Conservation (phyloP, 2,797 vertebrate genomes). For the Echiichthys vipera region DNA sequence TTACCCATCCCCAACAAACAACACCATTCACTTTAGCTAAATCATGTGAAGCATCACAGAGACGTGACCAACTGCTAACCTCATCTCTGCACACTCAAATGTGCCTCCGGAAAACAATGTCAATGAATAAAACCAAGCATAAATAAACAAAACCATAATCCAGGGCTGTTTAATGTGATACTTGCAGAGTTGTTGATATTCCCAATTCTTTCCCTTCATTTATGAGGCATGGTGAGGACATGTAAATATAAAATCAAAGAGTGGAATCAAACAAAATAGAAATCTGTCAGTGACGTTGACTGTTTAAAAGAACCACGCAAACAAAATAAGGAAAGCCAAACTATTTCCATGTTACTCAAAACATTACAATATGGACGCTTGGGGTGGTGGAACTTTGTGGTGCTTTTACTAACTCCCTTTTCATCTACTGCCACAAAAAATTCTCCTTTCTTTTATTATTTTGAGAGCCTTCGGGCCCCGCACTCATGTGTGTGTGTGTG, state of each 20-base stretch:
- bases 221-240: slow-evolving; percentile 46
- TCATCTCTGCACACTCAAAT: slow-evolving; percentile 50
- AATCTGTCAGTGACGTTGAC: slow-evolving; percentile 58
- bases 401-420: slow-evolving; percentile 45
- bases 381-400: slow-evolving; percentile 28
- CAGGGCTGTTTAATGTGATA: slow-evolving; percentile 60
- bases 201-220: slow-evolving; percentile 49
- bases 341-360: slow-evolving; percentile 58
- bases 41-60: slow-evolving; percentile 80
- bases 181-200: slow-evolving; percentile 50
- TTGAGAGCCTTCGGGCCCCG: slow-evolving; percentile 31
- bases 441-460: slow-evolving; percentile 49
- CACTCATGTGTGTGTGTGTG: slow-evolving; percentile 8
- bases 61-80: slow-evolving; percentile 73
- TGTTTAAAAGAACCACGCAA: slow-evolving; percentile 63
- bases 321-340: slow-evolving; percentile 59
- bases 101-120: slow-evolving; percentile 66
- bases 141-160: slow-evolving; percentile 72
- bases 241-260: slow-evolving; percentile 67
- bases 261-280: slow-evolving; percentile 50
- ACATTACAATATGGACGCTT: slow-evolving; percentile 51
- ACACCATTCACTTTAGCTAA: slow-evolving; percentile 71
- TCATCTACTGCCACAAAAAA: slow-evolving; percentile 49
- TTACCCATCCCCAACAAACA: slow-evolving; percentile 70
- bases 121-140: slow-evolving; percentile 60